Evolutionary conservation across 2,113 vertebrate genomes (phyloP), one percentile per base, ranked within the genome.

Genomic region (Pteropus alecto): DNA sequence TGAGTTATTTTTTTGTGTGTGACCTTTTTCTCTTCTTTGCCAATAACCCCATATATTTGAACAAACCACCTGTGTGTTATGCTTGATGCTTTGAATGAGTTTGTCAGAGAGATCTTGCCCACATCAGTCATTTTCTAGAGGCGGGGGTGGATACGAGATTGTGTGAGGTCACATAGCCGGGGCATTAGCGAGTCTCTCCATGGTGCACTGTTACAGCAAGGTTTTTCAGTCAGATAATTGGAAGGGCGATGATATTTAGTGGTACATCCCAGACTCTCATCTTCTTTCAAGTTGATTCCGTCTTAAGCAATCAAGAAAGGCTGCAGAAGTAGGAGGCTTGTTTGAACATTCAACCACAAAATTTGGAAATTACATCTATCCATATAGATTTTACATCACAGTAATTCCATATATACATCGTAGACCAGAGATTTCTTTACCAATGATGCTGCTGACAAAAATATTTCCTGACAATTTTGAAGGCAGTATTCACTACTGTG

Each of bases 11-110:
- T 79, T 86, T 68, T 67, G 21, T 13, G 10, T 51, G 48, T 74
- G 38, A 67, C 6, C 14, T 78, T 96, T 85, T 88, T 16, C 6
- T 60, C 14, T 82, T 90, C 13, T 89, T 91, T 91, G 13, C 15
- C 58, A 93, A 51, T 68, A 48, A n/a, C 18, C 35, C 46, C 30
- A 77, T 93, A 41, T 43, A 82, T 82, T 68, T 70, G 70, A 48
- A 22, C 26, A 96, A 95, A 93, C 67, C 56, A 11, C 14, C 1
- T 73, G 54, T n/a, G 13, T 48, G 35, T 65, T 88, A 63, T 7
- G 8, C n/a, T 90, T 56, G 7, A 71, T 77, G 65, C 30, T 78
- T 78, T 85, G n/a, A 94, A 38, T 60, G 33, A 79, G 12, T 84
- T 85, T 74, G 4, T 95, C 24, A 56, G 33, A 78, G 5, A 84